Conservation (phyloP, 2,888 invertebrate species). For the Trichogramma dendrolimi region DNA sequence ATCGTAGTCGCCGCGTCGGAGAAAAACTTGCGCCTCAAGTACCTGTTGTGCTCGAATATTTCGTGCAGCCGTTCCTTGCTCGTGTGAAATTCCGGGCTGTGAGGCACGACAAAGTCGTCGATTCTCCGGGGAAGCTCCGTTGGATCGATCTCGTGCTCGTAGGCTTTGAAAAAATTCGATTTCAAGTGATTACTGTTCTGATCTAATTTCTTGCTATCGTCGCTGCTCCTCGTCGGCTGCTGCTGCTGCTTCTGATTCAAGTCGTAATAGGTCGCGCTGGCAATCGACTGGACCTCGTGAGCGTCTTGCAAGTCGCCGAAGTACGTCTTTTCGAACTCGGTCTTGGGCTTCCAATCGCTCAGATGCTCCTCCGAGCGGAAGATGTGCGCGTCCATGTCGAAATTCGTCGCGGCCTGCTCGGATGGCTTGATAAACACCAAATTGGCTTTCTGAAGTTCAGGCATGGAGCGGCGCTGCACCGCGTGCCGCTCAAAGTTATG, state of each 20-base stretch:
- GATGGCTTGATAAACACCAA: conserved; percentile 34
- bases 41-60: conserved; percentile 47
- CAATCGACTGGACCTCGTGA: background rate
- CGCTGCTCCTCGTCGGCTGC: background rate
- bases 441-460: conserved; percentile 39
- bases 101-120: conserved; percentile 27
- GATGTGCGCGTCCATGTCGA: conserved; percentile 6
- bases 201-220: conserved; percentile 6
- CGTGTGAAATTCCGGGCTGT: conserved; percentile 34
- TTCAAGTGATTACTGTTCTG: conserved; percentile 15
- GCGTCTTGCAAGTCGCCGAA: conserved; percentile 33
- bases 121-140: conserved; percentile 20
- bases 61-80: conserved; percentile 47
- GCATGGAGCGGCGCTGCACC: conserved; percentile 40
- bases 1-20: conserved; percentile 31
- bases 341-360: conserved; percentile 41
- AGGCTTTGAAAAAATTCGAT: background rate
- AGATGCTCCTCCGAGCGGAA: conserved; percentile 23
- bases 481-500: conserved; percentile 34
- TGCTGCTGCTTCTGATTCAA: conserved; percentile 16
- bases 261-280: conserved; percentile 22
- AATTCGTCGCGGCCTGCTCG: conserved; percentile 6
- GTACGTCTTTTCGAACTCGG: conserved; percentile 44
- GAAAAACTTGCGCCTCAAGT: conserved; percentile 45
- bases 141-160: conserved; percentile 7